These are phyloP conservation scores for Takifugu bimaculatus DNA, from an alignment of 2,113 vertebrate species.

Conservation along the genomic window DNA sequence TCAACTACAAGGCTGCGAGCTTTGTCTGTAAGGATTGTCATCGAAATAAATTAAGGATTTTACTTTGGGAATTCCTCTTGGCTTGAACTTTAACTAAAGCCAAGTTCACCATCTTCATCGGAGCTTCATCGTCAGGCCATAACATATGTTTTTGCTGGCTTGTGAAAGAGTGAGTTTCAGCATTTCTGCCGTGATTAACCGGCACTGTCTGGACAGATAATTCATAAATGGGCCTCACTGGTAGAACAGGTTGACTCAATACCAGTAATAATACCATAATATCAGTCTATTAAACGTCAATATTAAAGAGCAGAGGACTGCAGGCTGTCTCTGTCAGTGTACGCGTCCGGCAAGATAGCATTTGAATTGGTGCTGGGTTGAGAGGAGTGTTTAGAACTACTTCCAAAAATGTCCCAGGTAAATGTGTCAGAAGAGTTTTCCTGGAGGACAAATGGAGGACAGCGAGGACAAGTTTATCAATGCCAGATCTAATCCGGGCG, in stretches of 20 bases:
- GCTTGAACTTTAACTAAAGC: background rate
- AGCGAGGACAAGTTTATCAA: background rate
- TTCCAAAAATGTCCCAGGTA: slow-evolving; percentile 8
- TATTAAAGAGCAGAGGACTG: slow-evolving; percentile 35
- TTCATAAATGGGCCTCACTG: slow-evolving; percentile 46
- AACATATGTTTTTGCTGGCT: slow-evolving; percentile 12
- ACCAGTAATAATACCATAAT: background rate
- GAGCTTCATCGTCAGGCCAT: slow-evolving; percentile 6
- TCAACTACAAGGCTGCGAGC: slow-evolving; percentile 9
- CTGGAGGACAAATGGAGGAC: background rate
- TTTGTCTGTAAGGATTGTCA: background rate
- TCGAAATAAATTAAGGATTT: background rate
- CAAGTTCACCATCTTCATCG: background rate
- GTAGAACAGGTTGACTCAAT: slow-evolving; percentile 28
- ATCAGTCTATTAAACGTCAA: slow-evolving; percentile 44
- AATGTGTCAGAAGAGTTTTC: background rate
- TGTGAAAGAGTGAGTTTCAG: slow-evolving; percentile 39
- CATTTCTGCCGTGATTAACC: slow-evolving; percentile 21
- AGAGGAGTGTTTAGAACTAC: slow-evolving; percentile 29
- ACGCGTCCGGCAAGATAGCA: no score
- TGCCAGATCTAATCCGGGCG: background rate
- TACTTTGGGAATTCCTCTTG: no score
- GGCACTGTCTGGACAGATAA: slow-evolving; percentile 26
- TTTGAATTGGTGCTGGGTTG: slow-evolving; percentile 18
- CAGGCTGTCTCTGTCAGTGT: slow-evolving; percentile 24